Evolutionary conservation across 2,888 invertebrate genomes (phyloP).

Genomic region (Strigamia maritima): DNA sequence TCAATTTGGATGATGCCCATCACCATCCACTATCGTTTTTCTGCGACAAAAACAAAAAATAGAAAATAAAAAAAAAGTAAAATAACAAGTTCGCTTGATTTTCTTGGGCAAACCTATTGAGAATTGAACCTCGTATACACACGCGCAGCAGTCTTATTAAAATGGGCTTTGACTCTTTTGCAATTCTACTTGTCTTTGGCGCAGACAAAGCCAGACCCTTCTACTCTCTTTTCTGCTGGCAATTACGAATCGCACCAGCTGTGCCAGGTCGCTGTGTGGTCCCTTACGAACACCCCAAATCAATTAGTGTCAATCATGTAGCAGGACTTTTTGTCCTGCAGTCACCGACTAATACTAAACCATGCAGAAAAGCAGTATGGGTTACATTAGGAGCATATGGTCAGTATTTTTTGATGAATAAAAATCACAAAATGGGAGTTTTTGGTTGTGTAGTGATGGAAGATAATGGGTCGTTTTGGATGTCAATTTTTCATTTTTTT

Average conservation of each 20-base stretch:
- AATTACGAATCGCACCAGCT: background rate
- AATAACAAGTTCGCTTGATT: background rate
- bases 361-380: background rate
- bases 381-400: background rate
- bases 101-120: background rate
- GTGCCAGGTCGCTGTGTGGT: conserved; percentile 4
- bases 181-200: background rate
- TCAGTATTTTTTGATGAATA: background rate
- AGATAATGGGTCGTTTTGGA: too few species aligned
- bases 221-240: background rate
- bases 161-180: conserved; percentile 4
- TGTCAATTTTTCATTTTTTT: too few species aligned
- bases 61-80: background rate
- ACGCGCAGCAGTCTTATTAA: background rate
- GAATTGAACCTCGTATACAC: background rate
- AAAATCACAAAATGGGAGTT: too few species aligned
- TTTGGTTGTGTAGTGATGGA: too few species aligned
- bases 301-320: conserved; percentile 4
- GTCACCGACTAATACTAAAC: background rate
- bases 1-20: background rate
- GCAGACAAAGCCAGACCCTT: background rate
- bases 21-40: background rate
- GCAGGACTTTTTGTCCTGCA: background rate
- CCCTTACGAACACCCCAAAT: conserved; percentile 4
- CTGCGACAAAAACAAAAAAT: background rate